Percentiles rank a stretch among this genome's conserved stretches.
These are phyloP conservation scores for Danio jaintianensis DNA, from an alignment of 2,797 vertebrate species.

Conservation along the genomic window DNA sequence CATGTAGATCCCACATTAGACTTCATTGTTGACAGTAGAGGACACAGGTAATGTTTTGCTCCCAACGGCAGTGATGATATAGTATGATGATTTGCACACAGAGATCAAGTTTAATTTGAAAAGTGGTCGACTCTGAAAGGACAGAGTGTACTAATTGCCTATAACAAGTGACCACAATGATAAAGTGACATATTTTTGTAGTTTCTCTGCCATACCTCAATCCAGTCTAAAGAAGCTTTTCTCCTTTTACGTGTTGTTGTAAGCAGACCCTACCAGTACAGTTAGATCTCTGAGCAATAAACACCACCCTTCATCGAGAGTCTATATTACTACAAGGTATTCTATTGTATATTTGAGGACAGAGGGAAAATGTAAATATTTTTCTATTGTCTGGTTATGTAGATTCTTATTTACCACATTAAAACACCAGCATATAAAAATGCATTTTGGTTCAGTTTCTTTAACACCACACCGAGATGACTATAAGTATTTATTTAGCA, in stretches of 20 bases:
- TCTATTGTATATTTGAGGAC: constrained; percentile 12
- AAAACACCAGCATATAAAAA: constrained; percentile 57
- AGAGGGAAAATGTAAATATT: constrained; percentile 22
- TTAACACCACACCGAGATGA: constrained; percentile 6
- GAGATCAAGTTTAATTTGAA: background rate
- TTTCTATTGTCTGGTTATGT: constrained; percentile 38
- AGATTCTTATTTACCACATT: constrained; percentile 47
- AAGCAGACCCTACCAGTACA: background rate
- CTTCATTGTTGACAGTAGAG: background rate
- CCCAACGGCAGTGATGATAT: background rate
- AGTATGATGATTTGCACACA: constrained; percentile 4
- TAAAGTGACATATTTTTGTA: constrained; percentile 46
- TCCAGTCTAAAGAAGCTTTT: constrained; percentile 53
- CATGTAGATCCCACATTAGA: background rate
- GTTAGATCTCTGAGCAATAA: constrained; percentile 10
- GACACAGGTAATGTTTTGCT: background rate
- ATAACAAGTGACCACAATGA: constrained; percentile 36
- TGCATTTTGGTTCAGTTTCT: background rate
- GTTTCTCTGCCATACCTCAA: constrained; percentile 46
- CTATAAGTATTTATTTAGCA: constrained; percentile 88
- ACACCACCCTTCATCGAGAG: constrained; percentile 3
- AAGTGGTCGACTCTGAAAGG: background rate
- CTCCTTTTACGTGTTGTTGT: constrained; percentile 28
- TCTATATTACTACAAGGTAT: background rate
- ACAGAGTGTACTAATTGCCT: constrained; percentile 16